Evolutionary conservation across 2,888 invertebrate species (phyloP).

Genomic region (Oscheius myriophilus): DNA sequence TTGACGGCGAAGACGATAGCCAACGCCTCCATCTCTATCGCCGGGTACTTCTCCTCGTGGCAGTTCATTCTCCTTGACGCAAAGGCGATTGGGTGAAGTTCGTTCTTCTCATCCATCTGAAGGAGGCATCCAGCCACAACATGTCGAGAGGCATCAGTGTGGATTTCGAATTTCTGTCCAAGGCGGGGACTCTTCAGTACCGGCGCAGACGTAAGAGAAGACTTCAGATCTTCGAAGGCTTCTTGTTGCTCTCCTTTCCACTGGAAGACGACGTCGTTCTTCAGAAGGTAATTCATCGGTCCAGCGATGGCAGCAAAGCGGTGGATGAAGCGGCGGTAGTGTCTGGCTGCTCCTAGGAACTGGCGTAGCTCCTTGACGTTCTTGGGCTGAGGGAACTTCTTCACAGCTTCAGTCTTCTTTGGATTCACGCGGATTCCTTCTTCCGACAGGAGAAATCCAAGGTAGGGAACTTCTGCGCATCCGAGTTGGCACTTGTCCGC

Average conservation of each 20-base stretch:
- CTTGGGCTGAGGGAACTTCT: slow-evolving; percentile 30
- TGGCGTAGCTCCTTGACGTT: slow-evolving; percentile 30
- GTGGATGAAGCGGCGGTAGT: slow-evolving; percentile 52
- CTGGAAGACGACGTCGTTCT: slow-evolving; percentile 30
- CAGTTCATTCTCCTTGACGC: too few relatives aligned
- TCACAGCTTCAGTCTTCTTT: slow-evolving; percentile 31
- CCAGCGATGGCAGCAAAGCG: slow-evolving; percentile 37
- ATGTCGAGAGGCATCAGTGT: too few relatives aligned
- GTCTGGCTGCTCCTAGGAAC: too few relatives aligned
- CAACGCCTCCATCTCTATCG: too few relatives aligned
- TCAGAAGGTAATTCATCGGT: slow-evolving; percentile 41
- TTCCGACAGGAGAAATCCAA: slow-evolving; percentile 33
- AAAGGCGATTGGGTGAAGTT: too few relatives aligned
- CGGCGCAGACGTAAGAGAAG: slow-evolving; percentile 28
- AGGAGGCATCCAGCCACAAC: too few relatives aligned
- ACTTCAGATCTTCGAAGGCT: slow-evolving; percentile 44
- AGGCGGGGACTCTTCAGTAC: slow-evolving; percentile 48
- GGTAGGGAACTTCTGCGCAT: slow-evolving; percentile 22
- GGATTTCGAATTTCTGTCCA: too few relatives aligned
- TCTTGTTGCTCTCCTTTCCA: slow-evolving; percentile 34
- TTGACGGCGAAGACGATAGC: too few relatives aligned
- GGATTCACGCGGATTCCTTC: slow-evolving; percentile 27
- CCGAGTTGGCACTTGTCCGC: slow-evolving; percentile 32
- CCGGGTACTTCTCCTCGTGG: too few relatives aligned
- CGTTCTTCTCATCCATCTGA: too few relatives aligned